Conservation (phyloP, 53 echinoderm and acorn worm species). For the Holothuria leucospilota region DNA sequence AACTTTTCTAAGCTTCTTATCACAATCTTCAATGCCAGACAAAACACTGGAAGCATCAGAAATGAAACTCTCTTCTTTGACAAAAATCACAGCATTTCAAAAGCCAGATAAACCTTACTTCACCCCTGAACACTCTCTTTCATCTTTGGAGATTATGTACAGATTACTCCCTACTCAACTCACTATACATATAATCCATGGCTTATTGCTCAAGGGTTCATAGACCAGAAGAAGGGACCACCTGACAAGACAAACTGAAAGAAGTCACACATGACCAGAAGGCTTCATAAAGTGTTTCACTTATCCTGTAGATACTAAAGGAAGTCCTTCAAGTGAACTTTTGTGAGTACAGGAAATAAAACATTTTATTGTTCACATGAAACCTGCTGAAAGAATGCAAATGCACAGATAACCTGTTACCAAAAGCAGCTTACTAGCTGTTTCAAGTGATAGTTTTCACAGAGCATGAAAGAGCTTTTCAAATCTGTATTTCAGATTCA, state of each 20-base stretch:
- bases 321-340: no score
- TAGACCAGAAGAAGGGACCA: background rate
- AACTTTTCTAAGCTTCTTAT: no score
- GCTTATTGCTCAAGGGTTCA: background rate
- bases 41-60: no score
- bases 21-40: background rate
- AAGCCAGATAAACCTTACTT: no score
- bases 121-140: no score
- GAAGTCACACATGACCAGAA: constrained; percentile 9
- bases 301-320: no score
- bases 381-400: constrained; percentile 9
- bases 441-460: constrained; percentile 20
- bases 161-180: constrained; percentile 22
- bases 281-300: background rate
- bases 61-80: no score
- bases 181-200: constrained; percentile 15
- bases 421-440: background rate
- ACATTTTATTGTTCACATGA: no score
- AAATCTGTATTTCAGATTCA: no score
- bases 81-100: no score
- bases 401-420: background rate
- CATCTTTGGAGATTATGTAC: background rate
- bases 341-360: no score
- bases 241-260: constrained; percentile 2
- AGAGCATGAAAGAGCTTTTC: background rate